phyloP scores from a whole-genome alignment of 1,140 invertebrate genomes.

The Drosophila sulfurigaster region DNA sequence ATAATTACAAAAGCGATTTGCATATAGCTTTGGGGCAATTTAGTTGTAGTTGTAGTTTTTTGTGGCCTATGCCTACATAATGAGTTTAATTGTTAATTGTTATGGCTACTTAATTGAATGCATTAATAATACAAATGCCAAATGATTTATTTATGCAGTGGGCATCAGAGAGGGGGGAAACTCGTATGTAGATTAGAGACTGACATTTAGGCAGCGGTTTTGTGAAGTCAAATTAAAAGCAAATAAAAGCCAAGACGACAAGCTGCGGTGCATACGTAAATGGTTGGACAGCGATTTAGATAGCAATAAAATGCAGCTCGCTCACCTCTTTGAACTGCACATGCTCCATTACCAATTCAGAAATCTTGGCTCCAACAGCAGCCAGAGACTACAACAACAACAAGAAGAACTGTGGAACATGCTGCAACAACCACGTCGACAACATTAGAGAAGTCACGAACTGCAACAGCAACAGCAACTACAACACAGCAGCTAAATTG shows the following conservation, averaged over 20 bases:
- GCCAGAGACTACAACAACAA: conserved; percentile 34
- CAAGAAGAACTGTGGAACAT: conserved; percentile 37
- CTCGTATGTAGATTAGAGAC: conserved; percentile 64
- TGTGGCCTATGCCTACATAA: conserved; percentile 48
- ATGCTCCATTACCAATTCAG: conserved; percentile 82
- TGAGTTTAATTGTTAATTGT: conserved; percentile 79
- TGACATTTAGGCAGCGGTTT: conserved; percentile 69
- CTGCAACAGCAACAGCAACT: conserved; percentile 49
- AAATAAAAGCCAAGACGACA: conserved; percentile 70
- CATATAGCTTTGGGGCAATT: conserved; percentile 50
- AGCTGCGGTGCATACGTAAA: conserved; percentile 58
- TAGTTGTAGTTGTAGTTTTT: conserved; percentile 18
- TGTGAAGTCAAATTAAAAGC: conserved; percentile 75
- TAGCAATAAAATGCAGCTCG: conserved; percentile 78
- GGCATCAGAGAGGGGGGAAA: not conserved
- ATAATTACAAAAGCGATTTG: conserved; percentile 31
- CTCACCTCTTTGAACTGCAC: conserved; percentile 78
- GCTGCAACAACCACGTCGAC: conserved; percentile 76
- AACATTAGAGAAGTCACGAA: conserved; percentile 81
- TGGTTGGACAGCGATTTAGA: conserved; percentile 75
- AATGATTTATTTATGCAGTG: conserved; percentile 29
- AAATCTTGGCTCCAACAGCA: conserved; percentile 68
- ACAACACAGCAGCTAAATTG: conserved; percentile 76
- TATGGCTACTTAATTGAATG: conserved; percentile 72
- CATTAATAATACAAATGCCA: conserved; percentile 58